phyloP scores from a whole-genome alignment of 1,140 invertebrate genomes.

The Drosophila tani region DNA sequence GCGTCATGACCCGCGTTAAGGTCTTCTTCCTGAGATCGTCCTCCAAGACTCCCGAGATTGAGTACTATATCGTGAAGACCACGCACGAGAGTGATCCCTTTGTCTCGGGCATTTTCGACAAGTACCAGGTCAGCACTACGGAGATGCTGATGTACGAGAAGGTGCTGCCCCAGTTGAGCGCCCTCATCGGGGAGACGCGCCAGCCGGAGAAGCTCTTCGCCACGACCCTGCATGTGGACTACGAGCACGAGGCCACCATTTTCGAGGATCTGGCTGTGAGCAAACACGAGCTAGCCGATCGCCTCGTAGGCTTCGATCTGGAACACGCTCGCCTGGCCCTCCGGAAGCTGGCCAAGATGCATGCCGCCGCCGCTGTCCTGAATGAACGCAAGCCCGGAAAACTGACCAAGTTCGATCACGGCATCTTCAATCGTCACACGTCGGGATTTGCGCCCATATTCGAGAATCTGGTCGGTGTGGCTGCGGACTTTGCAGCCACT shows the following conservation, averaged over 20 bases:
- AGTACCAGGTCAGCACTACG: conserved; percentile 64
- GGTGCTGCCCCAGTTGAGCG: conserved; percentile 65
- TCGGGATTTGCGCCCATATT: conserved; percentile 60
- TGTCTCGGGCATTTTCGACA: conserved; percentile 53
- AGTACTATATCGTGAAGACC: conserved; percentile 75
- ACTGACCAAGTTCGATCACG: conserved; percentile 65
- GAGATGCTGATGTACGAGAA: conserved; percentile 83
- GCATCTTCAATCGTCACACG: conserved; percentile 74
- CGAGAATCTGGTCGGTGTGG: conserved; percentile 44
- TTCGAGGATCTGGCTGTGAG: conserved; percentile 86
- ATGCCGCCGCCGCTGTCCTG: conserved; percentile 85
- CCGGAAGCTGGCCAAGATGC: conserved; percentile 87
- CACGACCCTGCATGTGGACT: conserved; percentile 73
- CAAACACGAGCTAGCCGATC: conserved; percentile 86
- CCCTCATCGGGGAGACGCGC: conserved; percentile 43
- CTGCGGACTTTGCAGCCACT: conserved; percentile 40
- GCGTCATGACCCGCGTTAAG: conserved; percentile 76
- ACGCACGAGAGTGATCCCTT: conserved; percentile 72
- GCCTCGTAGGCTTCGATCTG: conserved; percentile 86
- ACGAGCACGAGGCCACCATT: conserved; percentile 74
- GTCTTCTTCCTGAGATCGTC: conserved; percentile 41
- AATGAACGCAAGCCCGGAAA: conserved; percentile 64
- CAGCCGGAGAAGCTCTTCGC: conserved; percentile 75
- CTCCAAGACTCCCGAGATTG: conserved; percentile 33
- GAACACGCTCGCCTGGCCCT: conserved; percentile 85